These are phyloP conservation scores for Probaryconus sp. DNA, from an alignment of 1,140 invertebrate species.

Conservation along the genomic window DNA sequence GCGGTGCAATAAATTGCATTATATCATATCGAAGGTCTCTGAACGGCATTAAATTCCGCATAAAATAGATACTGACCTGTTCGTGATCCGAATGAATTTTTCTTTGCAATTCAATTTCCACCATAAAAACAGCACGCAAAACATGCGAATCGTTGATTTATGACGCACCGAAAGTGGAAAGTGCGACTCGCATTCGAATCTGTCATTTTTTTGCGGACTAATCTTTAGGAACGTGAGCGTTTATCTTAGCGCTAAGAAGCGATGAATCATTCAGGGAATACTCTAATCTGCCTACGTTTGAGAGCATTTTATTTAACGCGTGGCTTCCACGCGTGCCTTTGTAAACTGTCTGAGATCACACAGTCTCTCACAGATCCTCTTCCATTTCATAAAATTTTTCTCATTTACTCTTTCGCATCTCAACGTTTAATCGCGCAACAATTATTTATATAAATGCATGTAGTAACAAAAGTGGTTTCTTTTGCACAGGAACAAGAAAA, in stretches of 20 bases:
- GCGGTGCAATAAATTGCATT: background rate
- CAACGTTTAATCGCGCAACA: no score
- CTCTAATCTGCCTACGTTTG: conserved; percentile 35
- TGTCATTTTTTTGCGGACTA: conserved; percentile 43
- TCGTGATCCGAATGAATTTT: conserved; percentile 18
- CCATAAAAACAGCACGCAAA: background rate
- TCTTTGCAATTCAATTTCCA: conserved; percentile 10
- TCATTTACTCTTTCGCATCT: no score
- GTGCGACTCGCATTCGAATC: conserved; percentile 10
- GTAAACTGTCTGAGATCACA: conserved; percentile 37
- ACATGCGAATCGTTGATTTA: conserved; percentile 26
- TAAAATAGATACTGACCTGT: background rate
- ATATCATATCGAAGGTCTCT: conserved; percentile 6
- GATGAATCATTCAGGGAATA: conserved; percentile 42
- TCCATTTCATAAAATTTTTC: no score
- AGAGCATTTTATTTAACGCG: conserved; percentile 23
- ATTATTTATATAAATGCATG: no score
- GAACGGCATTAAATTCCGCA: conserved; percentile 40
- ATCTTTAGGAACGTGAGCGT: conserved; percentile 30
- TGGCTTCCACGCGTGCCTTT: conserved; percentile 33
- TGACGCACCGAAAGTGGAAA: background rate
- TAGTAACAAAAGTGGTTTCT: no score
- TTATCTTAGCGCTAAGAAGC: conserved; percentile 43
- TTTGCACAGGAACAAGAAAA: conserved; percentile 31
- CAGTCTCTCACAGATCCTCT: conserved; percentile 24